Evolutionary conservation across 2,797 vertebrate genomes (phyloP), one percentile per base, ranked within the genome.

Genomic region (Rhinella marina): DNA sequence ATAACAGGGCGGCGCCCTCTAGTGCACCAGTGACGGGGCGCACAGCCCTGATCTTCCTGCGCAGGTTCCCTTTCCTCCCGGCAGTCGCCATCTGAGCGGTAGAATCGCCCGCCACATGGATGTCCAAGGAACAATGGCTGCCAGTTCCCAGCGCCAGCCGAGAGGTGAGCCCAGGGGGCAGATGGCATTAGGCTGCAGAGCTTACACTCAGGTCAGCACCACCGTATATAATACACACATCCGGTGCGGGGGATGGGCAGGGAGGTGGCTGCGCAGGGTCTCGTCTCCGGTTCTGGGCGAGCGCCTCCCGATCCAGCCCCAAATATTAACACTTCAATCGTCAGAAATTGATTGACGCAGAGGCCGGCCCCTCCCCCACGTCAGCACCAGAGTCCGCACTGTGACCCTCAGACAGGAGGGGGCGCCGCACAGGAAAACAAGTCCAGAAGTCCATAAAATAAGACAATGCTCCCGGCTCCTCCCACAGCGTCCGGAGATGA

Each of bases 401-500:
- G 13, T 7, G 16, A 25, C 11, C 32, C 21, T 21, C 73, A 76
- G 73, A 25, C 75, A 54, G 7, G 2, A 5, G 73, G 73, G 32
- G 70, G 66, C 27, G 66, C 66, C 6, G n/a, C 23, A 57, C 56
- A 12, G 2, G 25, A 61, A 66, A 76, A 50, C 25, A 62, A 29
- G 57, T 70, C 66, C 82, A 48, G 56, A 32, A 73, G 32, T 75
- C 82, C 25, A 25, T 27, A 12, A 62, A 83, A 57, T 57, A 59
- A 57, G 57, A 84, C 59, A 41, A 76, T 32, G 12, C 1, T 79
- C 54, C 59, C 76, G 6, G 13, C 13, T 54, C 21, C 27, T 41
- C 54, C 29, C 3, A 27, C 29, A 68, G 29, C 48, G 91, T 94
- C 93, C 94, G 94, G 94, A 95, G 94, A 94, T 93, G 93, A 93